A percentile compares a stretch with the other conserved stretches of the same genome.
Evolutionary conservation across 1,140 invertebrate genomes (phyloP).

Genomic region (Neoseiulus cucumeris): DNA sequence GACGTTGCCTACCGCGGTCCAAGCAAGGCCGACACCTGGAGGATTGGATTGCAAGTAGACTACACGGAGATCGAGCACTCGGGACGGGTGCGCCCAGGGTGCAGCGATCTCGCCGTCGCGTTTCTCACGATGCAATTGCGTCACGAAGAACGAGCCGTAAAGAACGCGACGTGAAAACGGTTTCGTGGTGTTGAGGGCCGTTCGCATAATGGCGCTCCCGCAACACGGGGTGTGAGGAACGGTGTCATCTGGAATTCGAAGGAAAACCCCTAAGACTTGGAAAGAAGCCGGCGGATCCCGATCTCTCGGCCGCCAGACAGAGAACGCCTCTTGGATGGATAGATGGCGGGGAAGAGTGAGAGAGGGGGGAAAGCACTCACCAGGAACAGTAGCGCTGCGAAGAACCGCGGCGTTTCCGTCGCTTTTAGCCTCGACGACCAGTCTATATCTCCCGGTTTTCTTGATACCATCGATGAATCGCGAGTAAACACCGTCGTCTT

Average conservation of each 20-base stretch:
- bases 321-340: too few relatives aligned
- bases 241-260: slow-evolving; percentile 6
- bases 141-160: slow-evolving; percentile 1
- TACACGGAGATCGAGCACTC: not conserved
- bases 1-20: slow-evolving; percentile 6
- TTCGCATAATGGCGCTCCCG: not conserved
- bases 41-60: slow-evolving; percentile 9
- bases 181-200: not conserved
- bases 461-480: not conserved
- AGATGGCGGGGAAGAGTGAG: too few relatives aligned
- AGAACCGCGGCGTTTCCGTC: slow-evolving; percentile 3
- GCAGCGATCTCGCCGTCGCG: not conserved
- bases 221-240: not conserved
- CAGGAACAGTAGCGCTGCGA: not conserved
- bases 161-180: slow-evolving; percentile 5
- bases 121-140: not conserved
- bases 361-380: not conserved
- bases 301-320: too few relatives aligned
- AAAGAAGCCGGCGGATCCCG: too few relatives aligned
- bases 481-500: not conserved
- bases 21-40: not conserved
- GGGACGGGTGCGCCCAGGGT: not conserved
- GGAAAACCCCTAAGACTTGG: too few relatives aligned
- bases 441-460: not conserved
- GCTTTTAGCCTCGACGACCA: not conserved